Conservation (phyloP, 2,888 invertebrate species). For the Eueremaeus valkanovi region DNA sequence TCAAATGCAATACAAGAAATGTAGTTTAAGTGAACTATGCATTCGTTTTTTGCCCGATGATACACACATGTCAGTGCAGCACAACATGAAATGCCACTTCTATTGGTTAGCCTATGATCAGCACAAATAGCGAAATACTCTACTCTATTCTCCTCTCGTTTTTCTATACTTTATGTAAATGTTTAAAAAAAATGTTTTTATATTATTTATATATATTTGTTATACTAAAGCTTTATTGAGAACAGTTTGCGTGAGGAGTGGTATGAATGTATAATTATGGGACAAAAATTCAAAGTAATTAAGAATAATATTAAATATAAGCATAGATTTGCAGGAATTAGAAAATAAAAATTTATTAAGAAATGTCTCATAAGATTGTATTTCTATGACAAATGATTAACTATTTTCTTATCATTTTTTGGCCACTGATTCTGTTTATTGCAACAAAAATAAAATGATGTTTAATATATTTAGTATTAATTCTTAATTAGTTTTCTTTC, state of each 20-base stretch:
- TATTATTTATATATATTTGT: neutral
- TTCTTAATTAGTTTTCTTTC: too few relatives aligned
- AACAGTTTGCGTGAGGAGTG: neutral
- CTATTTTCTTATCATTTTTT: too few relatives aligned
- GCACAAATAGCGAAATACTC: slow-evolving; percentile 24
- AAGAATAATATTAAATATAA: too few relatives aligned
- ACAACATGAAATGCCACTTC: slow-evolving; percentile 17
- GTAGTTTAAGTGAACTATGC: slow-evolving; percentile 15
- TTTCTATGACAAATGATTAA: too few relatives aligned
- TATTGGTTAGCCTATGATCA: neutral
- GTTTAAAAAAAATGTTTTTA: neutral
- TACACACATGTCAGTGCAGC: slow-evolving; percentile 24
- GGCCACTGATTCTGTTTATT: too few relatives aligned
- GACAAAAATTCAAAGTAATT: slow-evolving; percentile 5
- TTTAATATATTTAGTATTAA: too few relatives aligned
- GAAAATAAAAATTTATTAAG: too few relatives aligned
- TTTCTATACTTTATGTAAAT: slow-evolving; percentile 1
- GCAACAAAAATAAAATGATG: too few relatives aligned
- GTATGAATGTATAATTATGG: slow-evolving; percentile 6
- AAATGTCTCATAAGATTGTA: too few relatives aligned
- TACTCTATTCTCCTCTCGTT: neutral
- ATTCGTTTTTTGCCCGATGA: slow-evolving; percentile 18
- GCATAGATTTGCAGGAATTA: too few relatives aligned
- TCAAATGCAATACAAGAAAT: neutral
- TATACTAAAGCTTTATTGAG: neutral